Percentiles rank a stretch among this genome's conserved stretches.
These are phyloP conservation scores for Hydroisotoma schaefferi DNA, from an alignment of 2,888 invertebrate species.

Conservation along the genomic window DNA sequence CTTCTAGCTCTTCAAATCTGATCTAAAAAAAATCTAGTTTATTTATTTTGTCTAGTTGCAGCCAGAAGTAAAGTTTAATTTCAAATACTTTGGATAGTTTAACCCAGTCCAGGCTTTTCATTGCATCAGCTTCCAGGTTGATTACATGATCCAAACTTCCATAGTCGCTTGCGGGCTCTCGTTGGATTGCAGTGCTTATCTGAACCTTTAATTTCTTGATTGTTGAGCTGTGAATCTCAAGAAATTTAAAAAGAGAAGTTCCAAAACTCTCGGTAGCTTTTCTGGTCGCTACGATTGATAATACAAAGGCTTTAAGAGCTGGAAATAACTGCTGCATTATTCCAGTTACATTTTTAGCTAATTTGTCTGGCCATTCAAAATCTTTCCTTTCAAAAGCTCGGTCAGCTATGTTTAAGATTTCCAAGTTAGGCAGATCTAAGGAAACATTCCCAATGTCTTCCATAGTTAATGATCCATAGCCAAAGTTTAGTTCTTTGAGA, in stretches of 20 bases:
- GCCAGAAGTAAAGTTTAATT: neutral
- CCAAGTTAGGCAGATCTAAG: slow-evolving; percentile 6
- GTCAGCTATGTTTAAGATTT: slow-evolving; percentile 11
- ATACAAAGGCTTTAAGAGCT: slow-evolving; percentile 1
- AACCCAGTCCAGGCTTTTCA: neutral
- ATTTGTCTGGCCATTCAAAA: neutral
- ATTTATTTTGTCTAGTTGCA: neutral
- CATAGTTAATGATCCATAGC: slow-evolving; percentile 8
- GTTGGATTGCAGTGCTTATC: slow-evolving; percentile 11
- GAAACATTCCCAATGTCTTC: slow-evolving; percentile 3
- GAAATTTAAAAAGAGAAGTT: slow-evolving; percentile 13
- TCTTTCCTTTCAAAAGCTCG: slow-evolving; percentile 1
- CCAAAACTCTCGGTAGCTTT: slow-evolving; percentile 10
- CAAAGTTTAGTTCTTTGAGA: slow-evolving; percentile 19
- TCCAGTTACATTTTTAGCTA: slow-evolving; percentile 10
- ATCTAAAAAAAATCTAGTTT: neutral
- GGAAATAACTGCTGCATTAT: slow-evolving; percentile 13
- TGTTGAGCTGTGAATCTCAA: slow-evolving; percentile 10
- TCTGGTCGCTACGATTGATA: slow-evolving; percentile 8
- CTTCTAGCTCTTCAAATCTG: neutral
- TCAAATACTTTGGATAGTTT: neutral
- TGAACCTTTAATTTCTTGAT: slow-evolving; percentile 8
- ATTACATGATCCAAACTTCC: neutral
- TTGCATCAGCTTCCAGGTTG: neutral
- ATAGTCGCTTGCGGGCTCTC: neutral